Evolutionary conservation across 2,113 vertebrate genomes (phyloP), one percentile per base, ranked within the genome.

Genomic region (Actenoides lindsayi): DNA sequence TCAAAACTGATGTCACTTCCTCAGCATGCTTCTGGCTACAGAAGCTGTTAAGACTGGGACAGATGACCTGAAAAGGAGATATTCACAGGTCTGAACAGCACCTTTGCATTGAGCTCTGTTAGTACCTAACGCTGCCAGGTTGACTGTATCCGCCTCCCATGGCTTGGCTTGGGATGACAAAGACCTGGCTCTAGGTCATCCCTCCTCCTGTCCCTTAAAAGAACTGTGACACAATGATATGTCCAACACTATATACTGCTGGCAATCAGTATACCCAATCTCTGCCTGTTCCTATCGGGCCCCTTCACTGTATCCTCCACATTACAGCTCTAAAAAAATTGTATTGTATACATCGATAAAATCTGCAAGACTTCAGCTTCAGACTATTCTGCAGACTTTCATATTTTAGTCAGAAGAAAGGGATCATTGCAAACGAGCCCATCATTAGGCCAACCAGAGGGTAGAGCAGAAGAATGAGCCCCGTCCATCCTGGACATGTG

Each of bases 11-110:
- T 44, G 63, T 71, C 41, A 39, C 51, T 48, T 50, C 70, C 77
- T 83, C 77, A 83, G 91, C 81, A 87, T 37, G 63, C 42, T 80
- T 80, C 85, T 87, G 78, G 48, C 69, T 90, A 84, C 74, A 90
- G 85, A 73, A 84, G 59, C 81, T 84, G 42, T 30, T 33, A 57
- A 35, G 31, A 20, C 9, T 37, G 63, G 33, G 69, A 60, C 31
- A 90, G 64, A 21, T 16, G 54, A 87, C 12, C 35, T 17, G 54
- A 77, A 81, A 51, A 82, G 75, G 74, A 74, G 44, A 93, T 56
- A 67, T 30, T 57, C 46, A 30, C 27, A 63, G 41, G 41, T 70
- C 46, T 78, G 48, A 51, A 42, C 70, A 85, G 59, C 10, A 70
- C 42, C 89, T 93, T 50, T 69, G 46, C 44, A 5, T 2, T 42